Percentiles rank a stretch among this genome's conserved stretches.
Conservation (phyloP, 2,113 vertebrate genomes). For the Perognathus longimembris region DNA sequence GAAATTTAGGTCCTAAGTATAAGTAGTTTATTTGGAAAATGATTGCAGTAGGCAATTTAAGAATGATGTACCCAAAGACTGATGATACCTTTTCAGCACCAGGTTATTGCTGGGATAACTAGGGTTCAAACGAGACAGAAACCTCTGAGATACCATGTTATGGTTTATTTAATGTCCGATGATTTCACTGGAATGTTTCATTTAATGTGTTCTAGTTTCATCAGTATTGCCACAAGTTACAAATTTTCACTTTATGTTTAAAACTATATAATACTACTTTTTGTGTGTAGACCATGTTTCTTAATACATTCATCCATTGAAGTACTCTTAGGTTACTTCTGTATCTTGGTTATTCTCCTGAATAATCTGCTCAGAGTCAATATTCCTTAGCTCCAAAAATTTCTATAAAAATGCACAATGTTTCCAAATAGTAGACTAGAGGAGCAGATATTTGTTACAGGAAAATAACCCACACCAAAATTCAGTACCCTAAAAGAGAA, state of each 20-base stretch:
- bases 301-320: not conserved
- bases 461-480: not conserved
- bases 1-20: not conserved
- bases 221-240: too few relatives aligned
- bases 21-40: not conserved
- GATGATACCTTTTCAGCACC: not conserved
- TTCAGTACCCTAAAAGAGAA: not conserved
- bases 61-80: not conserved
- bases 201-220: too few relatives aligned
- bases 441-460: not conserved
- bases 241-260: not conserved
- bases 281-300: not conserved
- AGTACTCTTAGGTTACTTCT: not conserved
- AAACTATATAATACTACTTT: not conserved
- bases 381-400: not conserved
- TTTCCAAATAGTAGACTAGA: not conserved
- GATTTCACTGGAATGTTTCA: not conserved
- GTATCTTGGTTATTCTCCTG: not conserved
- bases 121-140: not conserved
- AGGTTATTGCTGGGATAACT: not conserved
- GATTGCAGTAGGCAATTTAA: not conserved
- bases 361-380: not conserved
- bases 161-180: not conserved
- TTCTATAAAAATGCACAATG: not conserved
- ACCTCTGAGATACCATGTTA: not conserved